Evolutionary conservation across 2,888 invertebrate species (phyloP), one percentile per base, ranked within the genome.

Genomic region (Coecobrya sp.): DNA sequence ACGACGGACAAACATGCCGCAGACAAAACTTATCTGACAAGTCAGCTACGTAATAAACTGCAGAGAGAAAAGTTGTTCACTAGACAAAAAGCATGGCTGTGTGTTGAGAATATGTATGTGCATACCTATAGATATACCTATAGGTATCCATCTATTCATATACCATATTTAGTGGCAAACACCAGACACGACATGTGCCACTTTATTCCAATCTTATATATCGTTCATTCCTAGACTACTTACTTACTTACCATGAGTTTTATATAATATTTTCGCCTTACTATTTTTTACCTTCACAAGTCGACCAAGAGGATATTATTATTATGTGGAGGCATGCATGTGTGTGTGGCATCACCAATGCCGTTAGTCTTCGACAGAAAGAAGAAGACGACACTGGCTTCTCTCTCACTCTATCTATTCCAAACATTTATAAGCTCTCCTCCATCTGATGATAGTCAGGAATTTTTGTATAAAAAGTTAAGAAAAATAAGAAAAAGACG

Each of bases 61-160:
- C 76, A 86, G 76, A 91, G 79, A 87, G 91, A 89, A 91, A 91
- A 91, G 86, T 89, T 91, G 91, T 91, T 91, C 91, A 91, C 52
- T 62, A 84, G 84, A 91, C 81, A 86, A 86, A 86, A 91, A 45
- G 22, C 73, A 45, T 7, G 45, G 45, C 8, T 45, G 11, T 73
- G 45, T 73, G 45, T 3, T 19, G n/a, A 45, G 73, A 45, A 45
- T 45, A 70, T 36, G 8, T 36, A 16, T 1, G 16, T 19, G 42
- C 1, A 19, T 10, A 22, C 1, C 10, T 73, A 42, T 73, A 2
- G 19, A n/a, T n/a, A n/a, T n/a, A n/a, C n/a, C n/a, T n/a, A n/a
- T n/a, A n/a, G n/a, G n/a, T n/a, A 45, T 13, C 16, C 25, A 16
- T 68, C 27, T 16, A 8, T 13, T 19, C 10, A 10, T 45, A 45